These are phyloP conservation scores for Mesocricetus auratus DNA, from an alignment of 2,113 vertebrate species.

Conservation along the genomic window DNA sequence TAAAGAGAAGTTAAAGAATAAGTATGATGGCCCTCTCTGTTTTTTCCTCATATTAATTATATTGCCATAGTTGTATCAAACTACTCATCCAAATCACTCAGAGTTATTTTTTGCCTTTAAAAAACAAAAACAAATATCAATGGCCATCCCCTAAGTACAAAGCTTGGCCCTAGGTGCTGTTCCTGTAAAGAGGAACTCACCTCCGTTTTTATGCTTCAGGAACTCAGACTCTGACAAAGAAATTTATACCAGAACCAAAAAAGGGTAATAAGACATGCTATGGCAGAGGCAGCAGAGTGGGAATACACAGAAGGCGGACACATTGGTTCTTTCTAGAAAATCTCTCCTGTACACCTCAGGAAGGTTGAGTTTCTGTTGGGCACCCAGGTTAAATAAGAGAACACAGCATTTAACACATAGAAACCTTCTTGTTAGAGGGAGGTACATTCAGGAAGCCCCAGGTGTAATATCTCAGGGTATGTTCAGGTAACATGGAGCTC, in stretches of 20 bases:
- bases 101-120: not conserved
- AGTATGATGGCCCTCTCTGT: not conserved
- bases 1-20: constrained; percentile 15
- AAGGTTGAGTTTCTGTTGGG: not conserved
- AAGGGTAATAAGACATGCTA: not conserved
- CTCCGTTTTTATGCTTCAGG: not conserved
- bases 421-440: not conserved
- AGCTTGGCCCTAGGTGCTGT: not conserved
- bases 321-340: not conserved
- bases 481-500: not conserved
- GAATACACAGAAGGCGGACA: not conserved
- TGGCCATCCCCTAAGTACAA: not conserved
- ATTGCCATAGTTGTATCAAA: constrained; percentile 29
- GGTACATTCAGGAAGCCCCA: fast-evolving
- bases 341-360: not conserved
- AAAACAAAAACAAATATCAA: not conserved
- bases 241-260: constrained; percentile 5
- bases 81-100: not conserved
- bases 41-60: not conserved
- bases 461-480: not conserved
- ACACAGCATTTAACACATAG: not conserved
- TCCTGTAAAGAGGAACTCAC: not conserved
- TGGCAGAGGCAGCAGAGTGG: constrained; percentile 14
- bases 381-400: not conserved
- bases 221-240: constrained; percentile 36